Evolutionary conservation across 2,888 invertebrate genomes (phyloP).

Genomic region (Lepidocyrtinus sp.): DNA sequence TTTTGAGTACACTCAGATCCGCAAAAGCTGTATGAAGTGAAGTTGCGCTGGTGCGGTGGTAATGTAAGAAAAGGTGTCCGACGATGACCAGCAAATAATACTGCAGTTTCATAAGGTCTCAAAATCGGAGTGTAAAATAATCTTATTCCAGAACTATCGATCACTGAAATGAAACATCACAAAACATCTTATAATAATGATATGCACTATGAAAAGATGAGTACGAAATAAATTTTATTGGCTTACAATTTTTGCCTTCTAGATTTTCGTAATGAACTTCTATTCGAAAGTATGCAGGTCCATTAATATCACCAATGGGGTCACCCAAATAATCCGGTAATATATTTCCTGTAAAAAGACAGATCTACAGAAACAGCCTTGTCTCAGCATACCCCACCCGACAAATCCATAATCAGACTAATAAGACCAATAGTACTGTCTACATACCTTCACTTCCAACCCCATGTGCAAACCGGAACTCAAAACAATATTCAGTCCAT

Average conservation of each 20-base stretch:
- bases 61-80: constrained; percentile 87
- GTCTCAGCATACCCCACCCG: no score
- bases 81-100: constrained; percentile 84
- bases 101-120: constrained; percentile 84
- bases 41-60: constrained; percentile 84
- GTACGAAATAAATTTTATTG: no score
- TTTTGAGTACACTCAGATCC: constrained; percentile 84
- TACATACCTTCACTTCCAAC: constrained; percentile 89
- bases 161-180: no score
- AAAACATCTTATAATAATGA: no score
- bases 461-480: constrained; percentile 86
- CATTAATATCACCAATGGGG: constrained; percentile 81
- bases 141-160: constrained; percentile 83
- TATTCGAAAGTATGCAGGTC: constrained; percentile 87
- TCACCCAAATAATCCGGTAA: constrained; percentile 82
- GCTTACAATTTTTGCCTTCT: constrained; percentile 63
- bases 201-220: background rate
- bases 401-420: no score
- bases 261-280: constrained; percentile 92
- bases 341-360: constrained; percentile 73
- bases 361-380: no score
- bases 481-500: constrained; percentile 84
- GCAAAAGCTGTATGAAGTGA: constrained; percentile 87
- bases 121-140: constrained; percentile 83
- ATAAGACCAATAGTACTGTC: background rate